Evolutionary conservation across 1,140 invertebrate species (phyloP).

Genomic region (Hycleus cichorii): DNA sequence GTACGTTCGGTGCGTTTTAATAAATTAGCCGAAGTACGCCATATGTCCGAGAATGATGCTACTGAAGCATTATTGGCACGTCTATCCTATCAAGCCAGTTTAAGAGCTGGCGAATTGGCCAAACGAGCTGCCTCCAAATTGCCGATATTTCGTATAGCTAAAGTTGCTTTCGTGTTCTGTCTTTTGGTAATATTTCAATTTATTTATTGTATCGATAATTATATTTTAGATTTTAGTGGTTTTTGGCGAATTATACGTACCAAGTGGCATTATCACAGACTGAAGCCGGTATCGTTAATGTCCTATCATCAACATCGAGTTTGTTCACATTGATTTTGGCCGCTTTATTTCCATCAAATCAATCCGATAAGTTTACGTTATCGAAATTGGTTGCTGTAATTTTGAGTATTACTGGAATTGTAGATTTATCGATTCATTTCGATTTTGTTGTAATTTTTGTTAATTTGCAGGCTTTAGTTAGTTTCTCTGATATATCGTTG

Average conservation of each 20-base stretch:
- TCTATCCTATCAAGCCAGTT: constrained; percentile 73
- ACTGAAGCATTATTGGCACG: constrained; percentile 75
- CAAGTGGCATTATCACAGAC: constrained; percentile 69
- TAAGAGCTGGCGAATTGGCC: constrained; percentile 63
- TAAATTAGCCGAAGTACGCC: constrained; percentile 75
- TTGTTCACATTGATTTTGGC: constrained; percentile 78
- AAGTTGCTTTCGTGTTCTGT: constrained; percentile 70
- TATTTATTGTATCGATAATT: background rate
- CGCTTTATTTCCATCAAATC: constrained; percentile 69
- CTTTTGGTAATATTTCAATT: constrained; percentile 53
- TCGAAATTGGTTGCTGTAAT: constrained; percentile 73
- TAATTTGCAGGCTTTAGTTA: constrained; percentile 55
- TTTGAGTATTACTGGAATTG: constrained; percentile 70
- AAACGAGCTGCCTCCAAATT: constrained; percentile 61
- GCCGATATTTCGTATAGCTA: constrained; percentile 60
- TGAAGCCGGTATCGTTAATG: constrained; percentile 64
- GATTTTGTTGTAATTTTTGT: background rate
- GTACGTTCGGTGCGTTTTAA: constrained; percentile 71
- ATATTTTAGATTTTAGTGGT: constrained; percentile 60
- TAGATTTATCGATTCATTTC: constrained; percentile 41
- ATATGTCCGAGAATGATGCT: constrained; percentile 74
- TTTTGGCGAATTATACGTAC: constrained; percentile 72
- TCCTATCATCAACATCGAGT: constrained; percentile 75
- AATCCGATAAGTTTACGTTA: constrained; percentile 70
- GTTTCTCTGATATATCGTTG: constrained; percentile 57